A percentile compares a stretch with the other conserved stretches of the same genome.
Conservation (phyloP, 1,140 invertebrate species). For the Lepidurus couesii region DNA sequence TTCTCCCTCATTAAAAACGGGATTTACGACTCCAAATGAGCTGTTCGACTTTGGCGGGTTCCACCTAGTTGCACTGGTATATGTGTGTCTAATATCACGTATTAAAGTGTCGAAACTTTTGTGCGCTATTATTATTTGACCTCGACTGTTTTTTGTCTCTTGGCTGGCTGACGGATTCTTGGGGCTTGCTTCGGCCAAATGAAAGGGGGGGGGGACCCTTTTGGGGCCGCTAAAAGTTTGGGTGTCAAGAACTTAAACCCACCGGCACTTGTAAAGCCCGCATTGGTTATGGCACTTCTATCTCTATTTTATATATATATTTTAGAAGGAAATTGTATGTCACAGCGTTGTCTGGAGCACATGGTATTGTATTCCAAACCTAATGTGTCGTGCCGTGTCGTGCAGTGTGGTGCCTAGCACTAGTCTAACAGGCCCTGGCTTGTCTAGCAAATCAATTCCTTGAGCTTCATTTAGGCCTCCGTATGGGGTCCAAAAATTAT, state of each 20-base stretch:
- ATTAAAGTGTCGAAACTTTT: constrained; percentile 6
- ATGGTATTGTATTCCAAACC: not conserved
- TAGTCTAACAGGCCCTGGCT: not conserved
- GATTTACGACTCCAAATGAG: constrained; percentile 14
- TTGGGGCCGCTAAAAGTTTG: not conserved
- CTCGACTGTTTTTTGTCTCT: not conserved
- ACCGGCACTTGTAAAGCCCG: not conserved
- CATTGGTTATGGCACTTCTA: constrained; percentile 4
- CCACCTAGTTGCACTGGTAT: not conserved
- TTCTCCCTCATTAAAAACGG: constrained; percentile 10
- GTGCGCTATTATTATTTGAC: not conserved
- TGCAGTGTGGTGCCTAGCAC: not conserved
- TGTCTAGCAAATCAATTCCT: not conserved
- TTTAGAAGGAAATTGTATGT: not conserved
- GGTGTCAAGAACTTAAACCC: not conserved
- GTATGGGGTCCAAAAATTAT: constrained; percentile 8
- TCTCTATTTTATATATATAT: not conserved
- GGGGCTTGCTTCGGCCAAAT: not conserved
- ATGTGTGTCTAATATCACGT: constrained; percentile 12
- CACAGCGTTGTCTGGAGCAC: constrained; percentile 4
- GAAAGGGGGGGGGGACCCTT: not conserved
- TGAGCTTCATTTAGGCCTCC: constrained; percentile 13
- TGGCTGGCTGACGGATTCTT: not conserved
- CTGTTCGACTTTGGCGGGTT: not conserved
- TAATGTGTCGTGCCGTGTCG: not conserved